Evolutionary conservation across 2,113 vertebrate species (phyloP).

Genomic region (Eulemur macaco): DNA sequence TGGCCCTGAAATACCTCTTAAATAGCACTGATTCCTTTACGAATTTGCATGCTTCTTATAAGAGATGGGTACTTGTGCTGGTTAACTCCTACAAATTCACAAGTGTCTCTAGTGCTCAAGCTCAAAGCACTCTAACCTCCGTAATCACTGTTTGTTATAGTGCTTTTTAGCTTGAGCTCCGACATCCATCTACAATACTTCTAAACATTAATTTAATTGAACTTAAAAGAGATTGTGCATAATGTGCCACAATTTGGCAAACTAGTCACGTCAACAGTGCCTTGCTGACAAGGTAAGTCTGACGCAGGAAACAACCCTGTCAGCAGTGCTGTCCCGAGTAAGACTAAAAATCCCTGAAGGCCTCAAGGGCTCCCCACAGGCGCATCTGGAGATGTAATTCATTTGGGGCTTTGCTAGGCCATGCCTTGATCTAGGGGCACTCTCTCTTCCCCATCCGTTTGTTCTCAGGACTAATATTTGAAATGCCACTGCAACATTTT

Average conservation of each 20-base stretch:
- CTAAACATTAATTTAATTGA: conserved; percentile 22
- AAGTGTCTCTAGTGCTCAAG: not conserved
- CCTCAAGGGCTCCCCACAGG: not conserved
- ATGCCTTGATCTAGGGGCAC: not conserved
- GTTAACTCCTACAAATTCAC: not conserved
- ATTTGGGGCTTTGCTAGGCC: not conserved
- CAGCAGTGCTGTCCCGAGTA: not conserved
- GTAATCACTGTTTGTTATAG: not conserved
- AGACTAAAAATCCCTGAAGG: not conserved
- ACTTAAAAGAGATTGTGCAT: not conserved
- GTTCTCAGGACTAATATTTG: not conserved
- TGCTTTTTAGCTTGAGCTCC: not conserved
- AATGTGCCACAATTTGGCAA: not conserved
- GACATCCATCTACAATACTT: not conserved
- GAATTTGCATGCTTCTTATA: fast-evolving
- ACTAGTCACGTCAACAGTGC: not conserved
- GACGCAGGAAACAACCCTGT: not conserved
- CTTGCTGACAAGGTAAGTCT: not conserved
- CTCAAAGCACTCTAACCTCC: not conserved
- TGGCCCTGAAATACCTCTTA: not conserved
- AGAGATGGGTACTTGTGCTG: not conserved
- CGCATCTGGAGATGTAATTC: not conserved
- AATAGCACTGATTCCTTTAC: fast-evolving
- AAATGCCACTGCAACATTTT: not conserved
- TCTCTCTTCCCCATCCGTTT: not conserved